These are phyloP conservation scores for Heliangelus exortis DNA, from an alignment of 2,797 vertebrate genomes.

Conservation along the genomic window DNA sequence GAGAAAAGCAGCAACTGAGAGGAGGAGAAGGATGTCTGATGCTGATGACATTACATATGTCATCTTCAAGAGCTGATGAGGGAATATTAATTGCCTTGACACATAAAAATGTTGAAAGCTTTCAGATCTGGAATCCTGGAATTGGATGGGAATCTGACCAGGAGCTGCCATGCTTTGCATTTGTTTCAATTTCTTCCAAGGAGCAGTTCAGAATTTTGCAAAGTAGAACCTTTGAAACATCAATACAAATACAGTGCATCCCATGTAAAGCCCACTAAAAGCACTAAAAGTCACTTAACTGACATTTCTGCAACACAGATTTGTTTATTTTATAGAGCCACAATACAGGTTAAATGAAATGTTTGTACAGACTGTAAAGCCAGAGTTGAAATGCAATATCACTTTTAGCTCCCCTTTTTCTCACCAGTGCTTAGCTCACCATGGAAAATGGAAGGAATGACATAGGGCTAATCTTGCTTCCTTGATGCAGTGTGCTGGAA, in stretches of 20 bases:
- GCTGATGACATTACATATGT: conserved; percentile 51
- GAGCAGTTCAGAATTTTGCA: conserved; percentile 19
- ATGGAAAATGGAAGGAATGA: background rate
- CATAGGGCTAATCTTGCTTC: background rate
- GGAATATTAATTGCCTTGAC: conserved; percentile 22
- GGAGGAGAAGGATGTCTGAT: background rate
- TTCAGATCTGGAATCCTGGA: conserved; percentile 41
- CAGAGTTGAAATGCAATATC: background rate
- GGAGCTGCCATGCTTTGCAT: background rate
- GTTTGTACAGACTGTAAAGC: background rate
- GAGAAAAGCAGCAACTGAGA: conserved; percentile 55
- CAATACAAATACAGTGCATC: background rate
- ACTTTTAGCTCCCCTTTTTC: conserved; percentile 4
- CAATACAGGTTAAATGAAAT: conserved; percentile 12
- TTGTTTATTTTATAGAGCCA: conserved; percentile 44
- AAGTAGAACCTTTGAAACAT: background rate
- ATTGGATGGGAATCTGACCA: conserved; percentile 30
- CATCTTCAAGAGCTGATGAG: conserved; percentile 24
- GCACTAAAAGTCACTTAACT: background rate
- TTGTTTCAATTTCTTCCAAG: conserved; percentile 45
- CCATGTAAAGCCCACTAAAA: background rate
- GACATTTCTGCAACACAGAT: background rate
- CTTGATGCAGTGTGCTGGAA: background rate
- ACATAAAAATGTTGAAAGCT: conserved; percentile 13
- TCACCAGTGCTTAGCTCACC: background rate